A percentile compares a stretch with the other conserved stretches of the same genome.
phyloP scores from a whole-genome alignment of 2,888 invertebrate genomes.

The Pristionchus arcanus region DNA sequence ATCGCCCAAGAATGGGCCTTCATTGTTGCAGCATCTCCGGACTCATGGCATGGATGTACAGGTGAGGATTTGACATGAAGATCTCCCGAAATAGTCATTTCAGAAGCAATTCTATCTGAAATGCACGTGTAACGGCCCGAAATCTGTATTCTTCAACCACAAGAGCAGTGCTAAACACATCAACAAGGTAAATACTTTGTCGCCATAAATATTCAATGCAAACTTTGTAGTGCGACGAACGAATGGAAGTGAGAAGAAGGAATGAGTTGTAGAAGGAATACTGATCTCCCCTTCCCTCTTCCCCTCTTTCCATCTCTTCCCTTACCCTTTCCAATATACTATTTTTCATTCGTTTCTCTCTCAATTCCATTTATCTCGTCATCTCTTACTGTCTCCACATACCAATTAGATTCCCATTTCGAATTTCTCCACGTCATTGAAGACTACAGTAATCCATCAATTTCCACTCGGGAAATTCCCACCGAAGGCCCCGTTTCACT shows the following conservation, averaged over 20 bases:
- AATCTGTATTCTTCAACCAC: no score
- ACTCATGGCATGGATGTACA: no score
- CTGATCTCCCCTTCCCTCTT: neutral
- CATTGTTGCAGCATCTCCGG: no score
- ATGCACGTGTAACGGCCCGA: no score
- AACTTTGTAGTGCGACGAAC: no score
- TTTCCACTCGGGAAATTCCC: conserved; percentile 47
- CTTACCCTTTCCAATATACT: conserved; percentile 22
- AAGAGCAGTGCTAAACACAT: no score
- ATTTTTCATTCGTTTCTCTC: conserved; percentile 43
- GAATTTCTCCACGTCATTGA: conserved; percentile 31
- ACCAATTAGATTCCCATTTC: conserved; percentile 43
- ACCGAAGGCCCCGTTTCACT: conserved; percentile 39
- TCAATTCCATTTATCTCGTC: neutral
- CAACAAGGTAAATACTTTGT: neutral
- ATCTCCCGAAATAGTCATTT: no score
- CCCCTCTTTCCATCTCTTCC: neutral
- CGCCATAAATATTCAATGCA: no score
- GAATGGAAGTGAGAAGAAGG: no score
- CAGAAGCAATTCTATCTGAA: no score
- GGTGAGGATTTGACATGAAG: no score
- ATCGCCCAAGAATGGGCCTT: no score
- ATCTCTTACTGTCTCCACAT: conserved; percentile 47
- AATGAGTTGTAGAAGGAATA: conserved; percentile 42
- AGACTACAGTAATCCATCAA: conserved; percentile 44